Conservation (phyloP, 2,113 vertebrate genomes). For the Anthoscopus minutus region DNA sequence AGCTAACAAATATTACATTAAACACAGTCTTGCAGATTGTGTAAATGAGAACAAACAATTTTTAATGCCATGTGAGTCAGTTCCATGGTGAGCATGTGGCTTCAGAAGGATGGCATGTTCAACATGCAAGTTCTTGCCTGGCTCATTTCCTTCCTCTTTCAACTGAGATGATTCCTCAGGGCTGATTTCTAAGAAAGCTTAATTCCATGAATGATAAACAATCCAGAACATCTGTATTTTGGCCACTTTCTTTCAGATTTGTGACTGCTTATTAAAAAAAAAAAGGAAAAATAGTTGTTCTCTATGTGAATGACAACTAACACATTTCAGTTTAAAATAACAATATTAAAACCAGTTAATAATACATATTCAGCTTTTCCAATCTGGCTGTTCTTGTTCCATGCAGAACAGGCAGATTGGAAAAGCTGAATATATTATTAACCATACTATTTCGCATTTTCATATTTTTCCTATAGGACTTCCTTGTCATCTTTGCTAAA, state of each 20-base stretch:
- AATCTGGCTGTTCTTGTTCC: not conserved
- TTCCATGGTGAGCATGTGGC: not conserved
- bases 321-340: not conserved
- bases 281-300: not conserved
- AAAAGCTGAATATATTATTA: too few species aligned
- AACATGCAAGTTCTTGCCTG: not conserved
- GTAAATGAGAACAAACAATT: not conserved
- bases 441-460: not conserved
- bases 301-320: not conserved
- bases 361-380: not conserved
- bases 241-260: not conserved
- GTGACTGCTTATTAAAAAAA: not conserved
- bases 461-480: not conserved
- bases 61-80: conserved; percentile 46
- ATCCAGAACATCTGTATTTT: not conserved
- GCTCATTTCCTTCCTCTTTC: conserved; percentile 2
- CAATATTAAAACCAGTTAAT: not conserved
- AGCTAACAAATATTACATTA: not conserved
- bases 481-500: not conserved
- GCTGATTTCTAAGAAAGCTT: not conserved
- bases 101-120: not conserved
- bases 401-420: too few species aligned
- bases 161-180: not conserved
- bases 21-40: not conserved
- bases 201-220: not conserved